Base-by-base conservation (phyloP, 2,888 invertebrate genomes). In the Cheilosia variabilis region DNA sequence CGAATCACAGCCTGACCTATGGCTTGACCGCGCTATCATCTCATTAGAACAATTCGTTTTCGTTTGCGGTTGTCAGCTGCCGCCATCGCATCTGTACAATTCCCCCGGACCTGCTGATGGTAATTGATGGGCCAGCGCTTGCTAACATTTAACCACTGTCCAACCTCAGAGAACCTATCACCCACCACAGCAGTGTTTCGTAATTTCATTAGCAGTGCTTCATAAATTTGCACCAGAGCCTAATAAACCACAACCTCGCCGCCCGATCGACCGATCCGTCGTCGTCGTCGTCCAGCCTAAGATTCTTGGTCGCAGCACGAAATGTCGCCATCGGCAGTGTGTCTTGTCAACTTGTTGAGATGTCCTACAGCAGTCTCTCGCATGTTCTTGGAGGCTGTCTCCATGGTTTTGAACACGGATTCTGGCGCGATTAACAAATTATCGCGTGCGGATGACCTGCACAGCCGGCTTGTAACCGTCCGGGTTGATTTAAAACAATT, bases 141-240 rank as follows among this genome's bases (percentile, higher is more conserved):
- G 76, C 31, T 68, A 86, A 76, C 76, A 76, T 81, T 86, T 81
- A 86, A 80, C 86, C 80, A 65, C 71, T 76, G 57, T 81, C 80
- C 55, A 47, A 60, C 73, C 73, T 45, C 66, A 57, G 27, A 79
- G 79, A 81, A 86, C 86, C 71, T 71, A 86, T 71, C 80, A 77
- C 71, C 71, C 84, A 79, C 84, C 71, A 43, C 68, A 58, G 65
- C 50, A 66, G 60, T 53, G 62, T 86, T 81, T 86, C 86, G 80
- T 50, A 86, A 86, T 86, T 80, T 86, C 79, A 86, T 84, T 80
- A 80, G 71, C 75, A 71, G 76, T 76, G 80, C 71, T 79, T 80
- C 75, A 84, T 80, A 84, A 84, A 80, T 84, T 79, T 84, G 65
- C 65, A 75, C 45, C 37, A 57, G 52, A 76, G 84, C 60, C 84